Base-by-base conservation (phyloP, 2,888 invertebrate species). In the Pachliopta kotzebuea region DNA sequence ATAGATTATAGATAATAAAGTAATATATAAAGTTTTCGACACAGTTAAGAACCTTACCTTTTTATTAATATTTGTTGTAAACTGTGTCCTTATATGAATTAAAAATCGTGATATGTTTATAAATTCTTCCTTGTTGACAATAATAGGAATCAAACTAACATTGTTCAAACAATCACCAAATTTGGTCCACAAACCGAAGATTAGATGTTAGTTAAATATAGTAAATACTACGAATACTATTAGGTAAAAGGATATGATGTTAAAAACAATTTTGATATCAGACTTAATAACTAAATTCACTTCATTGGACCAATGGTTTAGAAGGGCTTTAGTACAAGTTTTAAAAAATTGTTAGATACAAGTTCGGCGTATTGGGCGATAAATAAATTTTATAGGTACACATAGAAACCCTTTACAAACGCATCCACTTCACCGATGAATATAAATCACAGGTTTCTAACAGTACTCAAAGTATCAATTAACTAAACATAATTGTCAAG, bases 241-340 rank as follows among this genome's bases (percentile, higher is more conserved):
- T 60, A 67, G 53, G 62, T 70, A 69, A 60, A 70, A 53, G 68
- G 74, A 75, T 75, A 74, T 74, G 73, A 69, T 68, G 53, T 64
- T 18, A 42, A 57, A 65, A 53, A 65, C 21, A 72, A 67, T 67
- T 73, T 75, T 81, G 86, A 86, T 88, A 88, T 87, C 68, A 73
- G 71, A 72, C 67, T 78, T 70, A 65, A 65, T 78, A 90, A 89
- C 37, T 37, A 37, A 37, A 14, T 88, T 89, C 90, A 86, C 86
- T 81, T 69, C 23, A 70, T 87, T 90, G 90, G 89, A 83, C 90
- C 89, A 67, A 83, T 74, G 79, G 80, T 78, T 69, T 63, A 29
- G 1, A 26, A 45, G 24, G 18, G 26, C 17, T 57, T 57, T 56
- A 29, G 23, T 37, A 11, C 23, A n/a, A 49, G 56, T 20, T 54